Conservation (phyloP, 2,888 invertebrate genomes). For the Rhopalosiphum nymphaeae region DNA sequence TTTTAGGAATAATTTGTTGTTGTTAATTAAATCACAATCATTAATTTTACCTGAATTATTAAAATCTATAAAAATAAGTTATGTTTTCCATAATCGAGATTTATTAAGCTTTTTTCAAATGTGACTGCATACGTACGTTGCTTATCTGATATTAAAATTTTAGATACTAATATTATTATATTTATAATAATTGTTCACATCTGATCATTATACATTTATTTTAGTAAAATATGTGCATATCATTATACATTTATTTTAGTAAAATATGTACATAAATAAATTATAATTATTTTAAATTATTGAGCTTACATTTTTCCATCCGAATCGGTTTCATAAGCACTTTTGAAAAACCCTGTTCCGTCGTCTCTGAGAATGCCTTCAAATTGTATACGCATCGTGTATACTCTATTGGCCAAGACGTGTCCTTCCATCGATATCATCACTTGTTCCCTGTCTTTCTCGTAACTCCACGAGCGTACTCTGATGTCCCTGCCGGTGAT, state of each 20-base stretch:
- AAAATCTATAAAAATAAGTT: no score
- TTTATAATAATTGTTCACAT: no score
- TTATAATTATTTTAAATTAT: neutral
- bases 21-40: no score
- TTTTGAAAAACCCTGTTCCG: slow-evolving; percentile 58
- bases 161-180: no score
- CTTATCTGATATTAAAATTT: neutral
- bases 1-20: neutral
- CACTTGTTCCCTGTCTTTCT: neutral
- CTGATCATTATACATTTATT: no score
- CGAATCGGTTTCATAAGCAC: neutral
- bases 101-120: no score
- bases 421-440: neutral
- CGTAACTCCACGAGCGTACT: neutral
- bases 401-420: slow-evolving; percentile 24
- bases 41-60: no score
- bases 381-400: slow-evolving; percentile 40
- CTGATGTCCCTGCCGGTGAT: neutral
- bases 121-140: neutral
- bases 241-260: no score
- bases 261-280: no score
- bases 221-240: no score
- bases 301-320: slow-evolving; percentile 43
- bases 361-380: slow-evolving; percentile 56
- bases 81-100: no score